Evolutionary conservation across 2,797 vertebrate species (phyloP).

Genomic region (Limosa lapponica): DNA sequence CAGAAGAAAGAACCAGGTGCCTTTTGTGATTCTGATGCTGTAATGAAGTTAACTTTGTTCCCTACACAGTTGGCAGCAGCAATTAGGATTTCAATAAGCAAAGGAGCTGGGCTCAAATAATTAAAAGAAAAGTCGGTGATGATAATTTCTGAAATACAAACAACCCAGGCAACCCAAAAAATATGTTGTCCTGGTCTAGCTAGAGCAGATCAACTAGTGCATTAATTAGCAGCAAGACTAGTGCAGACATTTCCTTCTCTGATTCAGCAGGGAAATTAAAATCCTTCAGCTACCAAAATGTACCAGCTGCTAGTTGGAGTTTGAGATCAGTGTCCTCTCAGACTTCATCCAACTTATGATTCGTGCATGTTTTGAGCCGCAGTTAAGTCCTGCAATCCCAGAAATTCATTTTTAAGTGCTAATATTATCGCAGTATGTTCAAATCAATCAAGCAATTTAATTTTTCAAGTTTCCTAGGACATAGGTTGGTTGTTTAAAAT

Average conservation of each 20-base stretch:
- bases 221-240: constrained; percentile 2
- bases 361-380: accelerated
- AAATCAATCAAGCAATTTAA: not conserved
- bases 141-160: not conserved
- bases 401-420: not conserved
- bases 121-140: not conserved
- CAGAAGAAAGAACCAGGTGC: not conserved
- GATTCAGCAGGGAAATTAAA: constrained; percentile 4
- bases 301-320: constrained; percentile 16
- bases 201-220: not conserved
- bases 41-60: not conserved
- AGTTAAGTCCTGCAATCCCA: not conserved
- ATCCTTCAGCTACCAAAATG: not conserved
- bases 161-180: constrained; percentile 26
- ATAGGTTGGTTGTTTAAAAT: not conserved
- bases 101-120: not conserved
- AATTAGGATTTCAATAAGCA: not conserved
- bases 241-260: not conserved
- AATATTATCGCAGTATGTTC: not conserved
- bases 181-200: not conserved
- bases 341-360: not conserved
- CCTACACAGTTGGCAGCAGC: not conserved
- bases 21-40: accelerated
- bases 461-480: not conserved
- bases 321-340: not conserved